Evolutionary conservation across 2,888 invertebrate genomes (phyloP).

Genomic region (Phaedon cochleariae): DNA sequence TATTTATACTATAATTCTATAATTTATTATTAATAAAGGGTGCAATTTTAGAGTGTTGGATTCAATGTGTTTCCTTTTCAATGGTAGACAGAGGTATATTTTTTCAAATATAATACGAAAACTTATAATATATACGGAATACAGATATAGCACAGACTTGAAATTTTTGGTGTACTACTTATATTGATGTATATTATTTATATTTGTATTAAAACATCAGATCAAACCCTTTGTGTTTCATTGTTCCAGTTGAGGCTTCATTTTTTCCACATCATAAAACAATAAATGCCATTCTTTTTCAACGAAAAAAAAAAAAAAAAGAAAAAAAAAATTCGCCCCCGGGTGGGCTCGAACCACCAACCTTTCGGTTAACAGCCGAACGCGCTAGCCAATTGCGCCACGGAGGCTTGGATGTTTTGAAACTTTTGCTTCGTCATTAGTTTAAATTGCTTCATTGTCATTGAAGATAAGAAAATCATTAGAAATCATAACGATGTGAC

Average conservation of each 20-base stretch:
- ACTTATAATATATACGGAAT: not conserved
- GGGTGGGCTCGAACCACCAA: conserved; percentile 98
- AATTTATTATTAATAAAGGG: conserved; percentile 5
- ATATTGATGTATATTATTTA: conserved; percentile 15
- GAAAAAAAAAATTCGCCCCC: conserved; percentile 75
- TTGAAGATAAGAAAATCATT: too few species aligned
- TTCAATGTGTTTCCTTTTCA: too few species aligned
- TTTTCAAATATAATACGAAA: too few species aligned
- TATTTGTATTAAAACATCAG: conserved; percentile 15
- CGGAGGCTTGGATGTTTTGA: conserved; percentile 67
- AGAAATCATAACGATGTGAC: too few species aligned
- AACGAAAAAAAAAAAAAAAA: too few species aligned
- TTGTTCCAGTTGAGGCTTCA: too few species aligned
- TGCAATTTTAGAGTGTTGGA: not conserved
- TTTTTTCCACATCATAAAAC: too few species aligned
- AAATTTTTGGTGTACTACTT: not conserved
- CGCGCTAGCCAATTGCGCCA: conserved; percentile 97
- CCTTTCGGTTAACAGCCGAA: conserved; percentile 99
- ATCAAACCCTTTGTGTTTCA: too few species aligned
- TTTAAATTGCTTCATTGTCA: too few species aligned
- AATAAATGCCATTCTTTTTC: too few species aligned
- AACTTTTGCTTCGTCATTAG: too few species aligned
- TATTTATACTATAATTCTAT: not conserved
- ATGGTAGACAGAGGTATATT: too few species aligned
- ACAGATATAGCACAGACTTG: not conserved